Base-by-base conservation (phyloP, 2,888 invertebrate species). In the Tipula lateralis region DNA sequence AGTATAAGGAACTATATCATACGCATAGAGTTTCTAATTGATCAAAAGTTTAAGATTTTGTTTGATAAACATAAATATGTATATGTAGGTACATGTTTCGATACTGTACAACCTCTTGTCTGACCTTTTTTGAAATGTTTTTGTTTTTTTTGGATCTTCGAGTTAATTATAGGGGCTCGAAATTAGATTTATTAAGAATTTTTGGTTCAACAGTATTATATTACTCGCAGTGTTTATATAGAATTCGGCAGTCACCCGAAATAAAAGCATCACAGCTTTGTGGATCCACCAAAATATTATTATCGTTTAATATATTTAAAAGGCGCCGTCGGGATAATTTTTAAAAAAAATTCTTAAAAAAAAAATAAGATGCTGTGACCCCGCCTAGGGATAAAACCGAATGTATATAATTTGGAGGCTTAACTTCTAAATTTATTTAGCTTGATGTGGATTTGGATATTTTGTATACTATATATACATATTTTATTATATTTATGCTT, bases 371-470 rank as follows among this genome's bases (percentile, higher is more conserved):
- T 9, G 66, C 9, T 66, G 44, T 66, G 66, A 66, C 66, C 66
- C 66, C 66, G 66, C 66, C 66, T 66, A 66, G 66, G 66, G 66
- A 66, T 66, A 66, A 44, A 66, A 66, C 66, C 66, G 24, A 66
- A 66, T 12, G 24, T 66, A 66, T 66, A 66, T 66, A 66, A 66
- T 66, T 66, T 66, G 7, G 66, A 66, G 44, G 44, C 44, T 44
- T 66, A 24, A 66, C 66, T 66, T 66, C 66, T 66, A 66, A 66
- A 24, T 66, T 66, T 66, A 66, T 66, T 66, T 44, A n/a, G n/a
- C 44, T 44, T 66, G 66, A 66, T 66, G 66, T 66, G 12, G 66
- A 66, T 66, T 66, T 24, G 0, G 24, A 66, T 24, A 66, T 6
- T 66, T 24, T 66, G 19, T 24, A 66, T 13, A 66, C 24, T 24